A percentile compares a stretch with the other conserved stretches of the same genome.
These are phyloP conservation scores for Cistogaster globosa DNA, from an alignment of 2,888 invertebrate genomes.

Conservation along the genomic window DNA sequence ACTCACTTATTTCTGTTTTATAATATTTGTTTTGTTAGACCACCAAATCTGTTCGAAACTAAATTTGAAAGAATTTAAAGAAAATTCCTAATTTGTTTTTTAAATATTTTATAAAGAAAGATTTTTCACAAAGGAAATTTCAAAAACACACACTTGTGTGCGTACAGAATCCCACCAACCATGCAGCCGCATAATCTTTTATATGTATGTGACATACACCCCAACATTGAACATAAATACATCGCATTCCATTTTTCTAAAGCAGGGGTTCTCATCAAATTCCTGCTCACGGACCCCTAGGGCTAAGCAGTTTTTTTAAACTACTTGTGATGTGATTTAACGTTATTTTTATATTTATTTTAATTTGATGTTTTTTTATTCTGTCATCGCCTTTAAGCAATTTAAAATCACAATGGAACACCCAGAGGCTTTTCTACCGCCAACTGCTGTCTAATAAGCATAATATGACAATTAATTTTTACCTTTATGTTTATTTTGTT, in stretches of 20 bases:
- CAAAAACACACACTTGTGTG: no score
- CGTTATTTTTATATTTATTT: background rate
- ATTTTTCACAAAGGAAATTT: no score
- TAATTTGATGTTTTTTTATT: background rate
- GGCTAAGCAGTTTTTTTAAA: conserved; percentile 60
- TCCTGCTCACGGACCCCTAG: no score
- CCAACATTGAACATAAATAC: no score
- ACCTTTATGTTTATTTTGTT: background rate
- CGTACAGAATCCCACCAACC: conserved; percentile 19
- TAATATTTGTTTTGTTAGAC: no score
- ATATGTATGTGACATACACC: conserved; percentile 2
- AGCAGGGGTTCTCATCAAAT: no score
- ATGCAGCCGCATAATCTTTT: conserved; percentile 44
- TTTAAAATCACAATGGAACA: background rate
- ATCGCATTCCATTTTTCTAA: background rate
- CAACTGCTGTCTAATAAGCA: conserved; percentile 58
- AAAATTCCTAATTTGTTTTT: conserved; percentile 7
- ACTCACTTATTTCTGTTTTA: no score
- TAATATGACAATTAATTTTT: conserved; percentile 65
- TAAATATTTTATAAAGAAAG: background rate
- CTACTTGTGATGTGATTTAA: conserved; percentile 48
- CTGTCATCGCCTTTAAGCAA: background rate
- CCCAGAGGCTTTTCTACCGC: background rate
- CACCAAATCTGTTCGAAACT: no score
- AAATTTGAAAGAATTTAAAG: no score